These are phyloP conservation scores for Procambarus virginalis DNA, from an alignment of 1,140 invertebrate genomes.

Conservation along the genomic window DNA sequence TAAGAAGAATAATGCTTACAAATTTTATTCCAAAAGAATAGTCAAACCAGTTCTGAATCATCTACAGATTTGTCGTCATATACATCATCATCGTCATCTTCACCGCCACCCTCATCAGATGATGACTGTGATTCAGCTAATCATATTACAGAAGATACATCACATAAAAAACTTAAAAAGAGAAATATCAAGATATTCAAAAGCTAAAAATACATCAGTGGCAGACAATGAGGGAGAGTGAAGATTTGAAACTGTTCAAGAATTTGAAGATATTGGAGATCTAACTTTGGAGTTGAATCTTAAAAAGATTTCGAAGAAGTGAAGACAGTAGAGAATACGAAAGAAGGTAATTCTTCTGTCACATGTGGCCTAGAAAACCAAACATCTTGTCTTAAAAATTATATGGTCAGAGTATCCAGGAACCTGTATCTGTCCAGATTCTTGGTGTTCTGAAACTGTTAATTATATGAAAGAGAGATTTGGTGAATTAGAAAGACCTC, in stretches of 20 bases:
- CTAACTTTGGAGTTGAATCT: background rate
- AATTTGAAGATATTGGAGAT: background rate
- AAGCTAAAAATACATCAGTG: background rate
- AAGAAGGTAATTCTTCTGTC: background rate
- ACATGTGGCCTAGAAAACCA: background rate
- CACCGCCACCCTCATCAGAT: background rate
- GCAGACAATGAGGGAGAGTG: background rate
- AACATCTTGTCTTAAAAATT: background rate
- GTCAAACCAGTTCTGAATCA: background rate
- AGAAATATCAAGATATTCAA: background rate
- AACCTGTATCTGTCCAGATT: background rate
- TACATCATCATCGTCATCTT: background rate
- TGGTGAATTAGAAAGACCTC: slow-evolving; percentile 7
- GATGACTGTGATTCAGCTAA: background rate
- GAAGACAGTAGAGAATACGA: background rate
- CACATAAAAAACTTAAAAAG: background rate
- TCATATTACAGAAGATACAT: background rate
- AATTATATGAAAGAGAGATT: slow-evolving; percentile 33
- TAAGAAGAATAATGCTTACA: slow-evolving; percentile 9
- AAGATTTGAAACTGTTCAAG: background rate
- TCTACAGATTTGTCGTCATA: slow-evolving; percentile 8
- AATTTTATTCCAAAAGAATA: slow-evolving; percentile 3
- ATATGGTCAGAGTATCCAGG: background rate
- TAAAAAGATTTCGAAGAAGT: background rate
- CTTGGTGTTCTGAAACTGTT: slow-evolving; percentile 17